Percentiles rank a stretch among this genome's conserved stretches.
Conservation (phyloP, 2,113 vertebrate genomes). For the Copsychus sechellarum region DNA sequence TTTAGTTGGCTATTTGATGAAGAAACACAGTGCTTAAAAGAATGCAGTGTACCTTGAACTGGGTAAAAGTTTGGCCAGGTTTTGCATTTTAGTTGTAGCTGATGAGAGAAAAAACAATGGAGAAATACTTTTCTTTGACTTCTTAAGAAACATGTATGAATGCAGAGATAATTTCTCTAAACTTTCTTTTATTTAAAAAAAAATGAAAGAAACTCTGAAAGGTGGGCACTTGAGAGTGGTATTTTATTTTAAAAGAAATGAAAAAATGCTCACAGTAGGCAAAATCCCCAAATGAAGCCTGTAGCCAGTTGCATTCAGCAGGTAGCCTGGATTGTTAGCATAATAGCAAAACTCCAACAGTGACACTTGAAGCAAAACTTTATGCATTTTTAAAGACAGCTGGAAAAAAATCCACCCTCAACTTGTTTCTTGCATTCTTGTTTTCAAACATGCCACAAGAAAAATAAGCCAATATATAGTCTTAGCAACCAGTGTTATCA, state of each 20-base stretch:
- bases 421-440: background rate
- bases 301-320: conserved; percentile 20
- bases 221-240: background rate
- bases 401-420: background rate
- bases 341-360: conserved; percentile 63
- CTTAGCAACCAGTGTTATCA: background rate
- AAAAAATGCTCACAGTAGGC: conserved; percentile 59
- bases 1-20: background rate
- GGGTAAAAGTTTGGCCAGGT: background rate
- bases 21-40: background rate
- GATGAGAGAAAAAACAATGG: background rate
- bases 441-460: conserved; percentile 2
- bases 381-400: conserved; percentile 62
- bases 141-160: background rate
- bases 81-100: background rate
- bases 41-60: background rate
- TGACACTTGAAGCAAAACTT: conserved; percentile 65
- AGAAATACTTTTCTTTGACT: background rate
- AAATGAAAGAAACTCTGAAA: background rate
- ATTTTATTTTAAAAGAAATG: conserved; percentile 47
- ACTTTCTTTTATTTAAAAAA: conserved; percentile 16
- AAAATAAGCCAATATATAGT: background rate
- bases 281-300: conserved; percentile 51
- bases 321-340: conserved; percentile 54
- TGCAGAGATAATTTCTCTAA: conserved; percentile 24